Conservation (phyloP, 2,888 invertebrate species). For the Spisula subtruncata region DNA sequence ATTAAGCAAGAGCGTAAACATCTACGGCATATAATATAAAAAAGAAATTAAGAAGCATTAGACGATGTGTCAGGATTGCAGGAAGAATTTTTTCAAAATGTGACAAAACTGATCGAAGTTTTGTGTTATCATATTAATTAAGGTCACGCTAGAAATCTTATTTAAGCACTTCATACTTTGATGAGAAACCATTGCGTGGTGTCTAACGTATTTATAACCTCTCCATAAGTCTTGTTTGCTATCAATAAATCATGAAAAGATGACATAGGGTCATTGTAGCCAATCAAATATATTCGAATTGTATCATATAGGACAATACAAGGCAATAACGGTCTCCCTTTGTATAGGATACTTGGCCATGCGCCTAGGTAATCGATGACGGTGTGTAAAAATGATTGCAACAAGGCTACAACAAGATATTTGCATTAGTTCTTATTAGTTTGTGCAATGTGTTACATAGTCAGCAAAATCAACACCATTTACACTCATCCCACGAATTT, state of each 20-base stretch:
- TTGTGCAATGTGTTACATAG: too few species aligned
- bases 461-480: too few species aligned
- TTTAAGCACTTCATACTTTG: neutral
- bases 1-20: too few species aligned
- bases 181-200: neutral
- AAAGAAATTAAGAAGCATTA: too few species aligned
- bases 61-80: too few species aligned
- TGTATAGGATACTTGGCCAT: neutral
- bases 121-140: neutral
- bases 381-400: neutral
- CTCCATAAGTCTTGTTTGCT: slow-evolving; percentile 2
- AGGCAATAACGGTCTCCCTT: neutral
- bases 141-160: neutral
- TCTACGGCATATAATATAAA: too few species aligned
- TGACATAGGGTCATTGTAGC: neutral
- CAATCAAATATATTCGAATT: neutral
- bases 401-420: neutral
- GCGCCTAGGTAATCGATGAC: neutral
- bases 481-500: too few species aligned
- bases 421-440: neutral
- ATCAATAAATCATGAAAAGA: slow-evolving; percentile 2
- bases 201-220: slow-evolving; percentile 17
- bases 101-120: too few species aligned
- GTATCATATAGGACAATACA: neutral
- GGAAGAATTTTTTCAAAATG: too few species aligned